These are phyloP conservation scores for Psilopsiagon aymara DNA, from an alignment of 2,113 vertebrate genomes.

Conservation along the genomic window DNA sequence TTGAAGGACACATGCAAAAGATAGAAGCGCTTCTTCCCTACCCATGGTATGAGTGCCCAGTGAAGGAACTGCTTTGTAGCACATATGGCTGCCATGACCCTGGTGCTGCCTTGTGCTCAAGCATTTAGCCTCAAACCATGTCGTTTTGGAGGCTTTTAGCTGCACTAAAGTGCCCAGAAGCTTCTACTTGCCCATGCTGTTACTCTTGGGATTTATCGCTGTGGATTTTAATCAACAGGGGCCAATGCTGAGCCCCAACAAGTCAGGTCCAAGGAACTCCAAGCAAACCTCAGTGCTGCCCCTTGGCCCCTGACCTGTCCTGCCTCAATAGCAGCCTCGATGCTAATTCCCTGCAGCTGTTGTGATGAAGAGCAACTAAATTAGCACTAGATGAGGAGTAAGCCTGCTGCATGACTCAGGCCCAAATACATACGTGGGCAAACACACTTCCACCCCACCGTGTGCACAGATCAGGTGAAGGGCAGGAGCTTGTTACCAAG, in stretches of 20 bases:
- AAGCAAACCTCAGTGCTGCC: neutral
- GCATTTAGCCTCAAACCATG: neutral
- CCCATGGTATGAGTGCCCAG: neutral
- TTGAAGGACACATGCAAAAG: slow-evolving; percentile 15
- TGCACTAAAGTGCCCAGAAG: neutral
- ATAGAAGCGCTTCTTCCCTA: neutral
- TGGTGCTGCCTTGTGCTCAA: neutral
- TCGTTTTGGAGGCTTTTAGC: neutral
- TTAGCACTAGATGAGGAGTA: neutral
- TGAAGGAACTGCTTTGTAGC: fast-evolving
- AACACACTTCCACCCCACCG: fast-evolving
- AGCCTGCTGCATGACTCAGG: neutral
- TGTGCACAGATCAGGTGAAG: fast-evolving
- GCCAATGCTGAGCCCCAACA: neutral
- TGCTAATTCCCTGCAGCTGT: neutral
- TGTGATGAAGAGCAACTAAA: neutral
- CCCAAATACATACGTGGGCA: fast-evolving
- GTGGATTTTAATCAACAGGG: neutral
- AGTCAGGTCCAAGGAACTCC: fast-evolving
- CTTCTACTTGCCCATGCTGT: neutral
- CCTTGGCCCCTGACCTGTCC: neutral
- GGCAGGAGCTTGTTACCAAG: neutral
- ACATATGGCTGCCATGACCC: neutral
- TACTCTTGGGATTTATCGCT: neutral
- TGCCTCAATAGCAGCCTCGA: neutral